Evolutionary conservation across 1,140 invertebrate genomes (phyloP), one percentile per base, ranked within the genome.

Genomic region (Drosophila leontia): DNA sequence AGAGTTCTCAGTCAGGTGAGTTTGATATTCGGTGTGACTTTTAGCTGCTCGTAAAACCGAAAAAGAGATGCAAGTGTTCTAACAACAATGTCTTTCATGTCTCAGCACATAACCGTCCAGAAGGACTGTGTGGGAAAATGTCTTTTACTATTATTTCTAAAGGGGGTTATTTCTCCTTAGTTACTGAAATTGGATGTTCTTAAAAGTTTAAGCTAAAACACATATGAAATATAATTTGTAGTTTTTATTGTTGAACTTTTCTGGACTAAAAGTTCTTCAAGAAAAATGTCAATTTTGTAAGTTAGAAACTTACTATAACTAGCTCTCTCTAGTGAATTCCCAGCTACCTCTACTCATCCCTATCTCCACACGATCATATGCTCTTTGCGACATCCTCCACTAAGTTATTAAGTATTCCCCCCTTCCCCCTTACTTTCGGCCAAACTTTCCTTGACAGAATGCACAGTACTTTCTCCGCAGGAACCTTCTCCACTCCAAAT

Each of bases 401-500:
- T 29, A 19, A 32, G 32, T 68, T 67, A 67, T 63, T 62, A 41
- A 29, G 15, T 23, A 35, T 64, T 44, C 32, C 44, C n/a, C n/a
- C n/a, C n/a, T 64, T 44, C 32, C 44, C 26, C 42, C 51, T 29
- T 48, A 26, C 35, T 71, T 70, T 58, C 51, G 13, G 11, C 35
- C 26, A 26, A 71, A 60, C 67, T 72, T 71, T 72, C 67, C 53
- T 23, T 51, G 67, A 51, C 26, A 23, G 48, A 70, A 50, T 51
- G 11, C 39, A 41, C 19, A 23, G 7, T 32, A 71, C 64, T 75
- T 82, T 62, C 62, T 57, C 64, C 56, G 56, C 42, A 39, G 67
- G 67, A 72, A 72, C 74, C 75, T 78, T 78, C 63, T 69, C 75
- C 56, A 57, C 41, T 55, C 56, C 39, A 59, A 88, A 70, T 78